Evolutionary conservation across 2,888 invertebrate species (phyloP).

Genomic region (Eupithecia exiguata): DNA sequence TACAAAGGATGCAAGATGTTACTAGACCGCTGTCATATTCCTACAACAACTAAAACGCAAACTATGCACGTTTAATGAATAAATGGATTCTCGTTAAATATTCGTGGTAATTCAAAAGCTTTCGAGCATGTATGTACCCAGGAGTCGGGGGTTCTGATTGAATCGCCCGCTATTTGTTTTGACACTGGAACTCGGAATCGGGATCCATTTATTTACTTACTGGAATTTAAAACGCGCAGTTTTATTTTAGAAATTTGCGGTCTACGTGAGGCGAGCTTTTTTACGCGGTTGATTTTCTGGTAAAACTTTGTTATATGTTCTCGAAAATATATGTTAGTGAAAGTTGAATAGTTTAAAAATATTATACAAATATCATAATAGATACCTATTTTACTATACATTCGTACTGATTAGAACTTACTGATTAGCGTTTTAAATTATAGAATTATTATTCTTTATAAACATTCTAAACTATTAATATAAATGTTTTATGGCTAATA

Average conservation of each 20-base stretch:
- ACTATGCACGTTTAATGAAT: neutral
- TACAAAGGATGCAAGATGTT: no score
- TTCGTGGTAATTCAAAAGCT: conserved; percentile 29
- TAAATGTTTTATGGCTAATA: no score
- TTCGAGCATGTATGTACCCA: conserved; percentile 8
- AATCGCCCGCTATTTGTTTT: conserved; percentile 33
- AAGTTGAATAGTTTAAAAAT: no score
- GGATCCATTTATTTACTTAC: conserved; percentile 30
- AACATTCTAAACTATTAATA: no score
- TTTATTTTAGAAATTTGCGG: conserved; percentile 16
- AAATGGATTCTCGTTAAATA: conserved; percentile 21
- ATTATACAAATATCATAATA: no score
- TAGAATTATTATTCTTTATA: no score
- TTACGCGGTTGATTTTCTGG: neutral
- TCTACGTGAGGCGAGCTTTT: neutral
- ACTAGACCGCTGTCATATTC: neutral
- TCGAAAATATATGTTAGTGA: neutral
- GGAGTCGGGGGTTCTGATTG: conserved; percentile 26
- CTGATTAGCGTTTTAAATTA: no score
- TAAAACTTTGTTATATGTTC: neutral
- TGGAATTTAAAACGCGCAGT: conserved; percentile 22
- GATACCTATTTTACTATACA: no score
- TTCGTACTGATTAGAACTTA: no score
- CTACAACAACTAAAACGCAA: neutral
- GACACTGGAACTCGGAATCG: conserved; percentile 27